Base-by-base conservation (phyloP, 2,113 vertebrate species). In the Saguinus midas region DNA sequence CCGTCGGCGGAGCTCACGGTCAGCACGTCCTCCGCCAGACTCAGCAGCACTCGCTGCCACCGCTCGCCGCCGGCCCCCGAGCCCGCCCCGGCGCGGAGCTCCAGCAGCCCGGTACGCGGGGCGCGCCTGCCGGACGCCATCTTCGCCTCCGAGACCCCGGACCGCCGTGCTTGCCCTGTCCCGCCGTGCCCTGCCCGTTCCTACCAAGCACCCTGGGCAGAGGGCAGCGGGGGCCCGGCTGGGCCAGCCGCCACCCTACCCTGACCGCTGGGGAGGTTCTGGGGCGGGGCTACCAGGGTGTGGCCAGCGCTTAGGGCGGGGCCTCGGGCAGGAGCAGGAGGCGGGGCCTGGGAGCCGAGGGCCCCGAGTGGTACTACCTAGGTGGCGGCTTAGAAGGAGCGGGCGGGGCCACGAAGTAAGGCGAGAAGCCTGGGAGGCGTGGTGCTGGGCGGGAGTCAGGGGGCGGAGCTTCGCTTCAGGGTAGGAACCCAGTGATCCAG, bases 91-190 rank as follows among this genome's bases (percentile, higher is more conserved):
- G 99, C 95, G 70, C 99, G 99, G 97, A 99, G 99, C 91, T 99
- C 99, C 98, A 99, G 98, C 98, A 99, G 98, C 98, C 99, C 99
- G 97, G 99, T 99, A 98, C 99, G 99, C 97, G 99, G 99, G 96
- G 99, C 98, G 98, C 99, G 99, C 99, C 99, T 99, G 98, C 99
- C 99, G 93, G 99, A 99, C 98, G 99, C 99, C 99, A 99, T 99
- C 99, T 99, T 99, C 99, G 98, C 89, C 93, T 43, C 72, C 40
- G 86, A 92, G 96, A 76, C 93, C 81, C 90, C 79, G 48, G 73
- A 87, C 83, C 75, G 72, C 96, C 25, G 87, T 45, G 45, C 35
- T 95, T 68, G 43, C 92, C 94, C 73, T 8, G 92, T 82, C 92
- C 84, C 23, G n/a, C 85, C 3, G 80, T n/a, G 55, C 84, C 81